Conservation (phyloP, 2,113 vertebrate species). For the Oreochromis spilurus region DNA sequence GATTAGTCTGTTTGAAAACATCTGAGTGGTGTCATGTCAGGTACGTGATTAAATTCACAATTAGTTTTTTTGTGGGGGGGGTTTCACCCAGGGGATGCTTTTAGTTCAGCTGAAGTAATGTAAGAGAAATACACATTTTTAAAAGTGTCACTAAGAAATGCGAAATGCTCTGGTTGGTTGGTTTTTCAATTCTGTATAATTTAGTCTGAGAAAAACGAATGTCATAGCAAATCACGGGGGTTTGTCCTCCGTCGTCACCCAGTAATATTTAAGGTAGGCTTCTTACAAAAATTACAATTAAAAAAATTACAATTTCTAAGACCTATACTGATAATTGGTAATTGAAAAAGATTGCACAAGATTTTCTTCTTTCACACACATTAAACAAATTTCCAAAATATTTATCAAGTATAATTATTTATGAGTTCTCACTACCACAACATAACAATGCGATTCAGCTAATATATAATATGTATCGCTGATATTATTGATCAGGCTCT, state of each 20-base stretch:
- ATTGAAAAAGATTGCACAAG: not conserved
- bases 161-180: not conserved
- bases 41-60: not conserved
- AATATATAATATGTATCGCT: not conserved
- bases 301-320: not conserved
- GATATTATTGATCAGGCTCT: not conserved
- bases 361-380: not conserved
- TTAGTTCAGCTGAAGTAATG: not conserved
- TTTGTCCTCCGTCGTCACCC: not conserved
- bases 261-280: not conserved
- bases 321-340: not conserved
- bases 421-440: not conserved
- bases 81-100: not conserved
- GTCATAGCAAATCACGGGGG: not conserved
- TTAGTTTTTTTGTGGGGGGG: accelerated
- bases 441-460: not conserved
- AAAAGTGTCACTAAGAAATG: not conserved
- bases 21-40: not conserved
- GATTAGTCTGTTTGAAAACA: constrained; percentile 5
- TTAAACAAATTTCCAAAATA: not conserved
- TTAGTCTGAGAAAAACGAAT: not conserved
- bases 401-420: not conserved
- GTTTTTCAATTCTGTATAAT: not conserved
- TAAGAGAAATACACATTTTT: not conserved
- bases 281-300: not conserved